Percentiles rank a stretch among this genome's conserved stretches.
Evolutionary conservation across 2,888 invertebrate genomes (phyloP).

Genomic region (Deilephila porcellus): DNA sequence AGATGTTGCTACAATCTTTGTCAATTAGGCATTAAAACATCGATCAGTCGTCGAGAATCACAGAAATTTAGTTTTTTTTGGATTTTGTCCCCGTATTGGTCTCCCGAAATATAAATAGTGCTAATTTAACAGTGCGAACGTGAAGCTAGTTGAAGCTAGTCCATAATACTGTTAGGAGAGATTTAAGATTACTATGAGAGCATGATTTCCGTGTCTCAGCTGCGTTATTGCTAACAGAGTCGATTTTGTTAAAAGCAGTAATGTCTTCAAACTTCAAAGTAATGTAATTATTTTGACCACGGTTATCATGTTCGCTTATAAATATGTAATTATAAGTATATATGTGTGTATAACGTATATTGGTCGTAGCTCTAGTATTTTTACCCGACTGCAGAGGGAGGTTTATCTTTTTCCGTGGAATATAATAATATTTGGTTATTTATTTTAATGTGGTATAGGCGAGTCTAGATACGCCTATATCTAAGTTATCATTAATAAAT

Average conservation of each 20-base stretch:
- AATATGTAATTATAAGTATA: too few relatives aligned
- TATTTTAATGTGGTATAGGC: neutral
- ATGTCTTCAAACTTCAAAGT: too few relatives aligned
- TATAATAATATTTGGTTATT: too few relatives aligned
- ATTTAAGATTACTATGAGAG: neutral
- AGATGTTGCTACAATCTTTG: constrained; percentile 13
- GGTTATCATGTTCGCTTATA: too few relatives aligned
- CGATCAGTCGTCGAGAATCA: constrained; percentile 19
- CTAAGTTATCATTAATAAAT: neutral
- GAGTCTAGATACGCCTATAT: neutral
- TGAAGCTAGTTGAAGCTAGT: neutral
- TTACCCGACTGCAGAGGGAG: too few relatives aligned
- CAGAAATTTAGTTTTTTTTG: constrained; percentile 3
- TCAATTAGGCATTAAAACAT: constrained; percentile 9
- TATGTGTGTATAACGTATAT: too few relatives aligned
- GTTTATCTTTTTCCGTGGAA: too few relatives aligned
- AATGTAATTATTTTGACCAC: too few relatives aligned
- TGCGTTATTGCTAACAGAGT: too few relatives aligned
- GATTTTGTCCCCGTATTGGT: constrained; percentile 15
- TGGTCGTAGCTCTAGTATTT: too few relatives aligned
- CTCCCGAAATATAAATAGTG: constrained; percentile 9
- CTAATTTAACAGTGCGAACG: constrained; percentile 22
- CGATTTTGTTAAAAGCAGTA: too few relatives aligned
- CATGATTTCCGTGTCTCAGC: too few relatives aligned
- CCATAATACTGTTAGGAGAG: constrained; percentile 21